phyloP scores from a whole-genome alignment of 2,888 invertebrate genomes.

The Ochropleura plecta region DNA sequence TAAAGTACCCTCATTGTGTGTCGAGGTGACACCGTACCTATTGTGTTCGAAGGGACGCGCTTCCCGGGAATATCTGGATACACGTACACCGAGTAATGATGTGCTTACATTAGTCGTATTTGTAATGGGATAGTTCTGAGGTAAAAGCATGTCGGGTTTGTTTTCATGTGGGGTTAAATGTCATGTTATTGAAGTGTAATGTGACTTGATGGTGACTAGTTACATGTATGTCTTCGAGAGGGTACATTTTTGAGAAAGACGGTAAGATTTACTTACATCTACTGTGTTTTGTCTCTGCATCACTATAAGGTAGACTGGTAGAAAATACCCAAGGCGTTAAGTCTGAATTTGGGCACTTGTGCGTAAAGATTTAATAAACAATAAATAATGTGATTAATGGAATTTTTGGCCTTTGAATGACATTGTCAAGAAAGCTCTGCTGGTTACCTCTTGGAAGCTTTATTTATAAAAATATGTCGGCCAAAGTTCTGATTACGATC shows the following conservation, averaged over 20 bases:
- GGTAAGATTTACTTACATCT: neutral
- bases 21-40: constrained; percentile 73
- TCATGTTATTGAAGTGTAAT: neutral
- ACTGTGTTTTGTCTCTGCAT: too few species aligned
- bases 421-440: neutral
- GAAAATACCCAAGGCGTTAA: too few species aligned
- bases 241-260: neutral
- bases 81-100: constrained; percentile 47
- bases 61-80: constrained; percentile 59
- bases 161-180: constrained; percentile 13
- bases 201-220: neutral
- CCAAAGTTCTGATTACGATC: neutral
- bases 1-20: constrained; percentile 71
- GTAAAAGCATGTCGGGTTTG: constrained; percentile 32
- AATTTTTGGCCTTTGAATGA: neutral
- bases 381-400: neutral
- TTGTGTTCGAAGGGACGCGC: constrained; percentile 74
- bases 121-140: constrained; percentile 56
- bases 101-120: constrained; percentile 42
- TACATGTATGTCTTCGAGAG: neutral
- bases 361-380: too few species aligned
- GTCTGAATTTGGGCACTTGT: too few species aligned
- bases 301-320: too few species aligned
- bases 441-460: neutral
- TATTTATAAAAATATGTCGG: neutral